Base-by-base conservation (phyloP, 2,888 invertebrate species). In the Sthenelais limicola region DNA sequence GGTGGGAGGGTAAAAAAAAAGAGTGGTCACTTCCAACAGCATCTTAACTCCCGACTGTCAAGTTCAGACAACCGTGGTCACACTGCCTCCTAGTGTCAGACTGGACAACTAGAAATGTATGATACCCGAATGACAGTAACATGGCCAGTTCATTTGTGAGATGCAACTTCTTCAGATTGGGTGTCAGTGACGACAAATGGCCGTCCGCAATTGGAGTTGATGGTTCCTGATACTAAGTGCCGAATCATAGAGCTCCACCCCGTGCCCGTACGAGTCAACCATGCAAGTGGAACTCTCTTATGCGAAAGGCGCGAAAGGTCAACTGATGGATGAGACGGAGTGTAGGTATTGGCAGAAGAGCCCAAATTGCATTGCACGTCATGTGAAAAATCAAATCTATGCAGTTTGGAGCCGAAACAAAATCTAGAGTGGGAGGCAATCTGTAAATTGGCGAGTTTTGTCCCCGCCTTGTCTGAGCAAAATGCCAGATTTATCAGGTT, bases 301-400 rank as follows among this genome's bases (percentile, higher is more conserved):
- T 24, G 24, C 38, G 4, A 15, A 38, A 21, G 35, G 9, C 18
- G 62, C 3, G 38, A 62, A 28, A 56, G 62, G 62, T 62, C 62
- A 38, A 9, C 62, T 62, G 62, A 62, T 33, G 62, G 62, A 62
- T 62, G 62, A 62, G 62, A 35, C 62, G 38, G 62, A 62, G 38
- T 62, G 35, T 38, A 26, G 28, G 62, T 62, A 62, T 62, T 62
- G 62, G 62, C 62, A 62, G 38, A 56, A 32, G 62, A 15, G 54
- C 24, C 38, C 62, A 62, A 62, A 62, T 62, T 62, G 62, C 62
- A 62, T 62, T 43, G 38, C 43, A 35, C 38, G 62, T 62, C 62
- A 62, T 62, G 62, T 62, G 62, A 62, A 62, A 62, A 62, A 62
- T 62, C 62, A 62, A 62, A 62, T 62, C 62, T 62, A 62, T 62